Evolutionary conservation across 2,888 invertebrate genomes (phyloP), one percentile per base, ranked within the genome.

Genomic region (Athalia rosae): DNA sequence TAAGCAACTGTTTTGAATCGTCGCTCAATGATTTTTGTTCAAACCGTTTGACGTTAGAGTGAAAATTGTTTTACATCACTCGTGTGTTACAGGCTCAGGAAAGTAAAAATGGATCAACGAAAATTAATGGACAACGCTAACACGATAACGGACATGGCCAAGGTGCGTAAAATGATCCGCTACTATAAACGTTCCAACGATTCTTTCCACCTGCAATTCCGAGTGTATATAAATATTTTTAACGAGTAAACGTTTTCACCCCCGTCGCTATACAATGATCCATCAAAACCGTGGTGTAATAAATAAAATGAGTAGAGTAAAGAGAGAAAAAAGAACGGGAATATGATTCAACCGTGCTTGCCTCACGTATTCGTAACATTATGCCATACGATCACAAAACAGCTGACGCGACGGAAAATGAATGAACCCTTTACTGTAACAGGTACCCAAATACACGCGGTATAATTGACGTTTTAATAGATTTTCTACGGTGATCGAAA

Each of bases 101-200:
- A 99, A 93, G 99, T 99, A 81, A 99, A 99, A 93, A 98, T 99
- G 97, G 99, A 99, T 93, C 99, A 99, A 93, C 94, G 99, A 90
- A 99, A 99, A 92, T 92, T 99, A 86, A 98, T 98, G 95, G 99
- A 99, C 91, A 99, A 99, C 90, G 98, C 99, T 84, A 99, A 98
- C 89, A 99, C 99, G 79, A 96, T 99, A 90, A 98, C 99, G 79
- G 99, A 99, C 90, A 99, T 99, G 97, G 99, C 99, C 87, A 99
- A 99, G 95, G 99, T 99, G 94, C 92, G 91, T 90, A 58, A 45
- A 71, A 13, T 45, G 41, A 8, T 47, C 64, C 47, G 4, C 48
- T 48, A 67, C 5, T 41, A 67, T 67, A 6, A 47, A n/a, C 28
- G 4, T 47, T 48, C 47, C 13, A 43, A 48, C 6, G 48, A 66